Evolutionary conservation across 92 coral and sea anemone genomes (phyloP).

Genomic region (Anthopleura xanthogrammica): DNA sequence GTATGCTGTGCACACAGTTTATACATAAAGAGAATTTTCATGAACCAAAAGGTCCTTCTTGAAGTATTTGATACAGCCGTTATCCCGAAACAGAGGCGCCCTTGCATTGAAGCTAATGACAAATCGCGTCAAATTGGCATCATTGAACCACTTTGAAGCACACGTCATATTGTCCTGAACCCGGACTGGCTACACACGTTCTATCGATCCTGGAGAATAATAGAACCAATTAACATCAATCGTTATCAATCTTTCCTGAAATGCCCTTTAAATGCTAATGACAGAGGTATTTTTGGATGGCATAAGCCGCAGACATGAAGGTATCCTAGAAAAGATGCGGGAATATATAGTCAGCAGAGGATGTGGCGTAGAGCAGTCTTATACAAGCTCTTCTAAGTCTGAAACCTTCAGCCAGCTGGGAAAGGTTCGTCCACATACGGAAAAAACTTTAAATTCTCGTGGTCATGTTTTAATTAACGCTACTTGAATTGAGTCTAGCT

Average conservation of each 20-base stretch:
- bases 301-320: not conserved
- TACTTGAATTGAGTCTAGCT: not conserved
- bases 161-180: not conserved
- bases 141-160: not conserved
- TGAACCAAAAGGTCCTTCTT: not conserved
- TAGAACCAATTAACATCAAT: not conserved
- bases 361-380: too few species aligned
- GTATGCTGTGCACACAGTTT: too few species aligned
- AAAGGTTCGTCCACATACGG: not conserved
- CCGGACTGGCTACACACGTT: not conserved
- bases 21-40: not conserved
- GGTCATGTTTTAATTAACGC: not conserved
- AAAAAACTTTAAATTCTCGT: not conserved
- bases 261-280: not conserved
- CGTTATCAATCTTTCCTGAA: not conserved
- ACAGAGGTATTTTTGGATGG: not conserved
- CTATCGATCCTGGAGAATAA: not conserved
- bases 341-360: too few species aligned
- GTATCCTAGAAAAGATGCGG: too few species aligned
- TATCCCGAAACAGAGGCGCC: not conserved
- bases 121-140: not conserved
- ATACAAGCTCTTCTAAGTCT: not conserved
- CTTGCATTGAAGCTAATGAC: not conserved
- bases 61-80: not conserved
- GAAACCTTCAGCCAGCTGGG: not conserved